phyloP scores from a whole-genome alignment of 2,888 invertebrate species.

The Drosophila formosana region DNA sequence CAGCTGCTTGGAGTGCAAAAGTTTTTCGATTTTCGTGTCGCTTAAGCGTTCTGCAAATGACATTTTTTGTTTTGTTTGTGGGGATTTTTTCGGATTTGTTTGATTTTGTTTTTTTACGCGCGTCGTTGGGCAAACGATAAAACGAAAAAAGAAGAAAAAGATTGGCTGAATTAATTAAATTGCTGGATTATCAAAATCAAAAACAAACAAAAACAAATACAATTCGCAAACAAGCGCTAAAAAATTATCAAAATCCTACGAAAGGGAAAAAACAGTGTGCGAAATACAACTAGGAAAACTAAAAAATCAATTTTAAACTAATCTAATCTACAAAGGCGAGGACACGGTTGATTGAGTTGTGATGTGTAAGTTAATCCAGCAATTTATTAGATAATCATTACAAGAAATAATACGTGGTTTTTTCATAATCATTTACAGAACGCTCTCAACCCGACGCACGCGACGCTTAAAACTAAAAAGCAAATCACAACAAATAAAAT shows the following conservation, averaged over 20 bases:
- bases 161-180: slow-evolving; percentile 81
- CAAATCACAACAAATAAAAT: background rate
- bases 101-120: slow-evolving; percentile 43
- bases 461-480: slow-evolving; percentile 36
- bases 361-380: slow-evolving; percentile 64
- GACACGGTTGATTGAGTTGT: slow-evolving; percentile 58
- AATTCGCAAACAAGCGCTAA: slow-evolving; percentile 47
- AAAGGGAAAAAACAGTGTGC: background rate
- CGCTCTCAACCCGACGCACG: slow-evolving; percentile 46
- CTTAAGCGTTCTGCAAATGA: slow-evolving; percentile 84
- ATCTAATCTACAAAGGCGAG: slow-evolving; percentile 61
- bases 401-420: slow-evolving; percentile 12
- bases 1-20: slow-evolving; percentile 78
- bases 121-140: slow-evolving; percentile 72
- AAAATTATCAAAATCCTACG: slow-evolving; percentile 26
- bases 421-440: slow-evolving; percentile 65
- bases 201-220: slow-evolving; percentile 35
- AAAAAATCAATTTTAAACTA: slow-evolving; percentile 8
- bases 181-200: slow-evolving; percentile 81
- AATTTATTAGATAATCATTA: slow-evolving; percentile 61
- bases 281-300: slow-evolving; percentile 4
- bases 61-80: slow-evolving; percentile 34
- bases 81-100: slow-evolving; percentile 8
- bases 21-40: slow-evolving; percentile 77
- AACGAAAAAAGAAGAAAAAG: slow-evolving; percentile 75